phyloP scores from a whole-genome alignment of 2,797 vertebrate genomes.

The Protosalanx chinensis region DNA sequence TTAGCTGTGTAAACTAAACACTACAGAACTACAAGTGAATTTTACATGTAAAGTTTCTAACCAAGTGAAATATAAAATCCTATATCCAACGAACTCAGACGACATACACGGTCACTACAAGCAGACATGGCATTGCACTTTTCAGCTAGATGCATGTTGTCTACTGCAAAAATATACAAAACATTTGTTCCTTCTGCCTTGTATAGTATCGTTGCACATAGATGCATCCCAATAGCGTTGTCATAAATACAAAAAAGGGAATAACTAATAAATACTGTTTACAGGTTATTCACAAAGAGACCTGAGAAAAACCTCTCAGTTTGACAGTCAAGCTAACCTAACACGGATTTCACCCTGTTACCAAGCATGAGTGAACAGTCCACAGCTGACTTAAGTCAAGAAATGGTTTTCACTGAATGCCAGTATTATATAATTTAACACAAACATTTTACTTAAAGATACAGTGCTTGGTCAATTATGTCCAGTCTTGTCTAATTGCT shows the following conservation, averaged over 20 bases:
- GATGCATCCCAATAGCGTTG: conserved; percentile 20
- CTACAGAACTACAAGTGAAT: conserved; percentile 14
- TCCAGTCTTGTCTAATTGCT: conserved; percentile 3
- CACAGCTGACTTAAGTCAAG: conserved; percentile 7
- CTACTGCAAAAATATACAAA: conserved; percentile 56
- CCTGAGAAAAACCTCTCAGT: conserved; percentile 42
- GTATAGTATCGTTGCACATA: conserved; percentile 38
- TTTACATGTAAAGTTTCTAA: conserved; percentile 10
- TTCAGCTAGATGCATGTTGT: conserved; percentile 30
- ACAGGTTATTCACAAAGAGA: conserved; percentile 32
- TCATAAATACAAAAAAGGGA: conserved; percentile 41
- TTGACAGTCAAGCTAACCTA: conserved; percentile 31
- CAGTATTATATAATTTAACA: conserved; percentile 14
- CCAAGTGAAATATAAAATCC: conserved; percentile 21
- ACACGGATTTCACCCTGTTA: conserved; percentile 17
- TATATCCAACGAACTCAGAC: conserved; percentile 7
- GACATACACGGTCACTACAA: conserved; percentile 30
- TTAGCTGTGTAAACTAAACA: conserved; percentile 12
- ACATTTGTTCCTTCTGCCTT: conserved; percentile 40
- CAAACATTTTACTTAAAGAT: conserved; percentile 4
- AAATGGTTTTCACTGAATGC: conserved; percentile 7
- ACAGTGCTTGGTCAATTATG: background rate
- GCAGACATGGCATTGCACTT: conserved; percentile 30
- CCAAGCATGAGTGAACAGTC: conserved; percentile 29
- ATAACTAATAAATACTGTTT: background rate